Base-by-base conservation (phyloP, 2,888 invertebrate genomes). In the Eilema caniola region DNA sequence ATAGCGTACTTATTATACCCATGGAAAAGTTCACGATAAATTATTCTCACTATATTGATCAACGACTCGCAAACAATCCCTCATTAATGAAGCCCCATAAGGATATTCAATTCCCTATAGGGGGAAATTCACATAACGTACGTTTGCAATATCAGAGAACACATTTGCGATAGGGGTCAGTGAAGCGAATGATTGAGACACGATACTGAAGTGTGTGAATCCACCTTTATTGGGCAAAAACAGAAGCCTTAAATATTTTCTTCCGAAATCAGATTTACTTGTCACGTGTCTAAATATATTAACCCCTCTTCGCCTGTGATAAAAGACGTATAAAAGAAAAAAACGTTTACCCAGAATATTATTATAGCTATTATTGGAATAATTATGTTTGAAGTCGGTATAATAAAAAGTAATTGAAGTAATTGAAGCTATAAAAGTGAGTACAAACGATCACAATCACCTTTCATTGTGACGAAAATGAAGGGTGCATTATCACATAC, bases 341-440 rank as follows among this genome's bases (percentile, higher is more conserved):
- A 79, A 74, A 80, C 66, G 61, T 70, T 67, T 74, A 72, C 71
- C 65, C 28, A 53, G 71, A 69, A 62, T 70, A 76, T 73, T 66
- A 73, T 56, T 66, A 70, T 62, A n/a, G 28, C 61, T 28, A 68
- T 68, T 72, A 80, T 73, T 62, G 63, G 67, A 75, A 79, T 70
- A 77, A 75, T 73, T 69, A 79, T 62, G 68, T 64, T 75, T 60
- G 67, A 68, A 74, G 28, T 62, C 66, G 56, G 65, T 71, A 33
- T 66, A 72, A 71, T 76, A 76, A 73, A 75, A 76, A 70, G 60
- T 67, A 76, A 79, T 74, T 41, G 70, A 76, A 70, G 60, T 67
- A 76, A 79, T 74, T 53, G 70, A 41, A 57, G 60, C 10, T 62
- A 57, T 78, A 53, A 65, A 69, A 47, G 56, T 67, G 24, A 59